Evolutionary conservation across 37 sponge, comb jelly and placozoan species (phyloP).

Genomic region (Halichondria panicea): DNA sequence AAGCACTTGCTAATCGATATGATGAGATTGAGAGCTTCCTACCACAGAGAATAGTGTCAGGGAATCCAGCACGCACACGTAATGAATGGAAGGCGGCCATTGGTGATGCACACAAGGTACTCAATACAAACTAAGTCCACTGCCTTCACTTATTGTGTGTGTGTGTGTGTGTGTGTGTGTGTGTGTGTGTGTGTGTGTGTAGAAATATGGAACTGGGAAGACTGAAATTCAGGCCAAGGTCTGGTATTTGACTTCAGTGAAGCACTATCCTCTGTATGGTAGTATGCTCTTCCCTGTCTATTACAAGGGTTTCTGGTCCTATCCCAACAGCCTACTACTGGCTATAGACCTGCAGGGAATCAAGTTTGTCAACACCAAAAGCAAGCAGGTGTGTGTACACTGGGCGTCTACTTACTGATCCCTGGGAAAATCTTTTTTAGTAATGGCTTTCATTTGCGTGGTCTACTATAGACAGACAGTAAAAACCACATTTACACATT

Average conservation of each 20-base stretch:
- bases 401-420: background rate
- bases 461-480: background rate
- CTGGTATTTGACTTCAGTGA: slow-evolving; percentile 94
- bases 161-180: background rate
- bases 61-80: slow-evolving; percentile 45
- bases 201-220: slow-evolving; percentile 92
- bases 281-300: slow-evolving; percentile 77
- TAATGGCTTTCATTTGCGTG: background rate
- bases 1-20: slow-evolving; percentile 45
- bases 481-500: background rate
- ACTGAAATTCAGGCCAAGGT: slow-evolving; percentile 92
- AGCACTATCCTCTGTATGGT: slow-evolving; percentile 94
- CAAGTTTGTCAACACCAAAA: slow-evolving; percentile 83
- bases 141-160: background rate
- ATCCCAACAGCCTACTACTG: slow-evolving; percentile 82
- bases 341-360: slow-evolving; percentile 79
- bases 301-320: slow-evolving; percentile 98
- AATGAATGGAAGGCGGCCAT: slow-evolving; percentile 81
- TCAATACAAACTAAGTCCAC: background rate
- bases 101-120: slow-evolving; percentile 87
- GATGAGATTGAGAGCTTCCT: slow-evolving; percentile 70
- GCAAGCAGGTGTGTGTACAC: slow-evolving; percentile 48
- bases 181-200: background rate
- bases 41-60: slow-evolving; percentile 57
- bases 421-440: background rate